A percentile compares a stretch with the other conserved stretches of the same genome.
Evolutionary conservation across 1,140 invertebrate genomes (phyloP).

Genomic region (Papilio dardanus): DNA sequence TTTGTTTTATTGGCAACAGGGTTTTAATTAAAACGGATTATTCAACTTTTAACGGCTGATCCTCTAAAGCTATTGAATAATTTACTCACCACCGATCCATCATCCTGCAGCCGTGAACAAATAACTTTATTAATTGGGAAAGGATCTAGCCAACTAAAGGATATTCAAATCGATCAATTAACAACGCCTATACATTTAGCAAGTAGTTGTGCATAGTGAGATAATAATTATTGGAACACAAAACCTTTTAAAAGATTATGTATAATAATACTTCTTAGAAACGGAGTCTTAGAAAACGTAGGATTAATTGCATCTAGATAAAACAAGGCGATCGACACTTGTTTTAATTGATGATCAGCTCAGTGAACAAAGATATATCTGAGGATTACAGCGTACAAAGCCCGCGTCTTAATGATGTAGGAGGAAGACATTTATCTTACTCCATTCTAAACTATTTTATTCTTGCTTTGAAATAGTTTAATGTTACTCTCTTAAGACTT

Average conservation of each 20-base stretch:
- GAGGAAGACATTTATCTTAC: background rate
- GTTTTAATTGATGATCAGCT: constrained; percentile 16
- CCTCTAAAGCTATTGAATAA: constrained; percentile 42
- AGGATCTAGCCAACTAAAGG: constrained; percentile 25
- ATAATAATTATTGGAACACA: background rate
- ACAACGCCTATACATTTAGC: background rate
- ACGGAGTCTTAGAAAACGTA: background rate
- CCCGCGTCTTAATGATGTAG: background rate
- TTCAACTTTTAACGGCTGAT: constrained; percentile 37
- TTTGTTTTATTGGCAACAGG: constrained; percentile 28
- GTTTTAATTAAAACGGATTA: constrained; percentile 36
- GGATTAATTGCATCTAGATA: constrained; percentile 13
- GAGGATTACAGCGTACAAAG: background rate
- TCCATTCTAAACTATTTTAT: background rate
- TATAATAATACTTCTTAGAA: background rate
- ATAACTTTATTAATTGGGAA: constrained; percentile 64
- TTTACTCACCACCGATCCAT: constrained; percentile 80
- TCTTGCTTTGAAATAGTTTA: background rate
- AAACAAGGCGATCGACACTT: constrained; percentile 7
- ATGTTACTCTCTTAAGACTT: background rate
- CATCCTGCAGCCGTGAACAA: constrained; percentile 76
- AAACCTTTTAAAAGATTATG: background rate
- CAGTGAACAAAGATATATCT: background rate
- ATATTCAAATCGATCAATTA: background rate
- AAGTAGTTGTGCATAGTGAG: background rate